phyloP scores from a whole-genome alignment of 2,888 invertebrate species.

The Drosophila vallismaia region DNA sequence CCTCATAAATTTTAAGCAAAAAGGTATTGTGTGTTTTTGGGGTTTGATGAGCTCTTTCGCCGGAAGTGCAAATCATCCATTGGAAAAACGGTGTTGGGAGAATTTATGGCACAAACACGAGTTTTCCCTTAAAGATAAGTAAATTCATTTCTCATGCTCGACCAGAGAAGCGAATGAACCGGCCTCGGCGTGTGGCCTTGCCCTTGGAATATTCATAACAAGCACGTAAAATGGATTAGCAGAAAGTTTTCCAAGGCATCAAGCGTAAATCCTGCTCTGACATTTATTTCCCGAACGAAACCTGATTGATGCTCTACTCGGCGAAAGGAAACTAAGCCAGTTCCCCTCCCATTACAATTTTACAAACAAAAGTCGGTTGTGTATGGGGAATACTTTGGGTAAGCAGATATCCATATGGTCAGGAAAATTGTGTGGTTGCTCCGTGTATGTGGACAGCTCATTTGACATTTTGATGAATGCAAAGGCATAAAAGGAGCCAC shows the following conservation, averaged over 20 bases:
- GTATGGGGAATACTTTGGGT: conserved; percentile 6
- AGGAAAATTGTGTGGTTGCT: conserved; percentile 6
- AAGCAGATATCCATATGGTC: conserved; percentile 32
- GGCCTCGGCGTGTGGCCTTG: conserved; percentile 21
- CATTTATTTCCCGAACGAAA: conserved; percentile 52
- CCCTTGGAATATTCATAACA: conserved; percentile 35
- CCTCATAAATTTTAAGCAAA: conserved; percentile 6
- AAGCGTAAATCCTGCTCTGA: conserved; percentile 35
- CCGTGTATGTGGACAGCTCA: conserved; percentile 64
- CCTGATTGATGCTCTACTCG: conserved; percentile 33
- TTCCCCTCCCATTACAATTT: background rate
- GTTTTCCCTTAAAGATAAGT: conserved; percentile 24
- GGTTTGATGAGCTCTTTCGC: conserved; percentile 25
- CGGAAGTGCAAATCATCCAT: conserved; percentile 37
- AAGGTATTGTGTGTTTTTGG: conserved; percentile 33
- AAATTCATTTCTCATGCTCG: conserved; percentile 44
- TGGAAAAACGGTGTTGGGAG: background rate
- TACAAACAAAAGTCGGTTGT: conserved; percentile 3
- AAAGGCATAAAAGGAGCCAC: conserved; percentile 42
- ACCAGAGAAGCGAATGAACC: conserved; percentile 28
- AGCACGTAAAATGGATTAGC: conserved; percentile 44
- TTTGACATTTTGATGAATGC: conserved; percentile 78
- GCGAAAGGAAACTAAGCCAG: conserved; percentile 4
- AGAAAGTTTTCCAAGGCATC: conserved; percentile 24
- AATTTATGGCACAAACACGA: conserved; percentile 8